A percentile compares a stretch with the other conserved stretches of the same genome.
phyloP scores from a whole-genome alignment of 2,113 vertebrate genomes.

The Chlorocebus sabaeus region DNA sequence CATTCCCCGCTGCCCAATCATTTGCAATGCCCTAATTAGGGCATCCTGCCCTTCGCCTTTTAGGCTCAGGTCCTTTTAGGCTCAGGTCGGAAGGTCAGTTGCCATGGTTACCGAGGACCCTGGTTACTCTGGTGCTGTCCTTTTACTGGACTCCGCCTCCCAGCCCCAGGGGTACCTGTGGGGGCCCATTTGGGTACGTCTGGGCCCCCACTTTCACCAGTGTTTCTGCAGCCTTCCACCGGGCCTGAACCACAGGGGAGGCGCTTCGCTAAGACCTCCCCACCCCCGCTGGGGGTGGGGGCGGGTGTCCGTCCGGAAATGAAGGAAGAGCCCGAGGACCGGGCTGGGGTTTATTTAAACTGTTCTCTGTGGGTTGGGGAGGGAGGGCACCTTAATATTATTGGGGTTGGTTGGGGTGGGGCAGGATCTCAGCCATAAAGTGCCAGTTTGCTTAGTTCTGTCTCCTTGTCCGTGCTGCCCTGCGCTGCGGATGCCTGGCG shows the following conservation, averaged over 20 bases:
- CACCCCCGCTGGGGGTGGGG: neutral
- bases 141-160: neutral
- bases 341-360: constrained; percentile 72
- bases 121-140: neutral
- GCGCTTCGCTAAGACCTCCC: neutral
- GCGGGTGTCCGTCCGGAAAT: constrained; percentile 59
- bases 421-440: neutral
- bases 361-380: constrained; percentile 51
- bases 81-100: neutral
- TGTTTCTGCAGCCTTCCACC: neutral
- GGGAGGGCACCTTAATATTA: constrained; percentile 52
- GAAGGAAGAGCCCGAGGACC: constrained; percentile 66
- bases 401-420: neutral
- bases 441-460: constrained; percentile 29
- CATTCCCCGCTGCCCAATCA: neutral
- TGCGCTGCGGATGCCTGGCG: neutral
- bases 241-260: neutral
- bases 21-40: constrained; percentile 30
- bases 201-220: neutral
- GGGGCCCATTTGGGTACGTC: neutral
- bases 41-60: neutral
- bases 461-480: neutral
- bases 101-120: neutral
- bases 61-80: neutral
- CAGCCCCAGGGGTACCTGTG: neutral